Evolutionary conservation across 1,140 invertebrate genomes (phyloP).

Genomic region (Atta texana): DNA sequence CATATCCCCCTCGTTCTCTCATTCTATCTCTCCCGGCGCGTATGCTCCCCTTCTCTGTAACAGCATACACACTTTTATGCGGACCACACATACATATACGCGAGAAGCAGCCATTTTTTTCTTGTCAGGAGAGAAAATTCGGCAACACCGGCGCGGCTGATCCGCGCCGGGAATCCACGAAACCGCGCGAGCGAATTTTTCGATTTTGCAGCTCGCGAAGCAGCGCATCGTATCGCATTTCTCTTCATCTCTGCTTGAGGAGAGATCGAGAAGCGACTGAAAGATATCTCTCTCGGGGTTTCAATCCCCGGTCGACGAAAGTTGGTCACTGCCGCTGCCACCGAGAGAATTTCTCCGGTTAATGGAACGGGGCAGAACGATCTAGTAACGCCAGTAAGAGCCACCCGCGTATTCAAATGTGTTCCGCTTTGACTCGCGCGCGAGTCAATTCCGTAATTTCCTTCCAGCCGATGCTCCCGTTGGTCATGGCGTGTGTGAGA

Average conservation of each 20-base stretch:
- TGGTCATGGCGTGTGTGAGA: background rate
- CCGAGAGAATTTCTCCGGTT: slow-evolving; percentile 64
- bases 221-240: background rate
- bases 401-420: slow-evolving; percentile 37
- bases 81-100: background rate
- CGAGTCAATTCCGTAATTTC: slow-evolving; percentile 6
- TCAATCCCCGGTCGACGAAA: slow-evolving; percentile 57
- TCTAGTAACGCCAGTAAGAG: slow-evolving; percentile 54
- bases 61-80: background rate
- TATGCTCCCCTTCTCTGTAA: slow-evolving; percentile 26
- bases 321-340: slow-evolving; percentile 51
- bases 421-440: slow-evolving; percentile 3
- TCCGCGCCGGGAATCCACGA: slow-evolving; percentile 25
- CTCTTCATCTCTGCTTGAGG: slow-evolving; percentile 3
- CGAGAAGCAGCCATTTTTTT: slow-evolving; percentile 51
- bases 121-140: slow-evolving; percentile 58
- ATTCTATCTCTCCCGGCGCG: slow-evolving; percentile 6
- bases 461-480: slow-evolving; percentile 34
- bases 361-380: slow-evolving; percentile 55
- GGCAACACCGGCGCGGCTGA: slow-evolving; percentile 39
- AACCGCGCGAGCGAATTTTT: slow-evolving; percentile 20
- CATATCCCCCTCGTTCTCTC: background rate
- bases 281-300: slow-evolving; percentile 34
- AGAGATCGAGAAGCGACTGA: slow-evolving; percentile 33
- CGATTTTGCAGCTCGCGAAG: background rate